A percentile compares a stretch with the other conserved stretches of the same genome.
Evolutionary conservation across 2,888 invertebrate genomes (phyloP).

Genomic region (Notodonta ziczac): DNA sequence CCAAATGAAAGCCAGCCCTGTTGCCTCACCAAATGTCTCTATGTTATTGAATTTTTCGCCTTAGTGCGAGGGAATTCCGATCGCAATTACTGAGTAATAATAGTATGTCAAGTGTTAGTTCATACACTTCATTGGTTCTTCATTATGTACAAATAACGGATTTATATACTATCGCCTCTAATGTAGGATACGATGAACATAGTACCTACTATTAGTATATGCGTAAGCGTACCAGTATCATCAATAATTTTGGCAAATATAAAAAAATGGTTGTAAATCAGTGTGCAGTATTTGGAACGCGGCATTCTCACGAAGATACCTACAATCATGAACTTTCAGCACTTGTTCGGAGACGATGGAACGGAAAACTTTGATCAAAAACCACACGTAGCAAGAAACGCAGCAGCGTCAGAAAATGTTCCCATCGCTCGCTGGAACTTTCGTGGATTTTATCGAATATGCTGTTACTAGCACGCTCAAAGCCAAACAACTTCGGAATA

Average conservation of each 20-base stretch:
- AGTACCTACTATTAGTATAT: too few species aligned
- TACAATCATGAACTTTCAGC: constrained; percentile 39
- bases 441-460: constrained; percentile 73
- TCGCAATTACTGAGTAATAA: constrained; percentile 30
- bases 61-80: constrained; percentile 48
- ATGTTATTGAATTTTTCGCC: constrained; percentile 74
- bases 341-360: constrained; percentile 56
- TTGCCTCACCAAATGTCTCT: constrained; percentile 73
- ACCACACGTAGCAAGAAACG: constrained; percentile 71
- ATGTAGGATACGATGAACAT: too few species aligned
- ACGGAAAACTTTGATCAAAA: constrained; percentile 79
- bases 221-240: not conserved
- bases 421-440: constrained; percentile 49
- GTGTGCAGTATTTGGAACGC: constrained; percentile 28
- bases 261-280: constrained; percentile 33
- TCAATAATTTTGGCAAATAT: constrained; percentile 9
- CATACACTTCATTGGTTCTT: not conserved
- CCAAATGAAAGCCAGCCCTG: constrained; percentile 74
- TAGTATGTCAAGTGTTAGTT: not conserved
- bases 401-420: constrained; percentile 65
- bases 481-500: constrained; percentile 69
- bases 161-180: too few species aligned
- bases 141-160: too few species aligned
- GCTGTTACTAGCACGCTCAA: constrained; percentile 59
- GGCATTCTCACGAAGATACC: constrained; percentile 31